Conservation (phyloP, 2,888 invertebrate genomes). For the Yponomeuta plumbellus region DNA sequence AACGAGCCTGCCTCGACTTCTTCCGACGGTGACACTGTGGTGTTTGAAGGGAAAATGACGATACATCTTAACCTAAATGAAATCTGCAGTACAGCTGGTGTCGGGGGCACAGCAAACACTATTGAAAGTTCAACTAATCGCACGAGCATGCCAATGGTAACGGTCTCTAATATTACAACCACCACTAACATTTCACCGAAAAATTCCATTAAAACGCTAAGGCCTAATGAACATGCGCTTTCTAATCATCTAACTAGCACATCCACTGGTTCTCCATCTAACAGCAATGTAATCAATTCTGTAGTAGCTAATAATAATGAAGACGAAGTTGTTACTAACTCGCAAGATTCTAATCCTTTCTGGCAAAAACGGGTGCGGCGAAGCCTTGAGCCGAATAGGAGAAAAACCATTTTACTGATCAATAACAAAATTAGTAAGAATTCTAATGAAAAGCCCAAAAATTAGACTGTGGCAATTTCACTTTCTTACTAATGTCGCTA, state of each 20-base stretch:
- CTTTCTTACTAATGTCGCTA: not conserved
- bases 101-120: slow-evolving; percentile 53
- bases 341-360: slow-evolving; percentile 67
- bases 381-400: slow-evolving; percentile 62
- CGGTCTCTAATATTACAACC: slow-evolving; percentile 74
- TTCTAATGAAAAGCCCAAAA: slow-evolving; percentile 37
- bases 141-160: slow-evolving; percentile 75
- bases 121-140: slow-evolving; percentile 55
- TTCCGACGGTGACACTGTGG: slow-evolving; percentile 70
- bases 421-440: slow-evolving; percentile 65
- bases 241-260: slow-evolving; percentile 35
- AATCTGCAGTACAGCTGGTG: slow-evolving; percentile 69
- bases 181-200: slow-evolving; percentile 73
- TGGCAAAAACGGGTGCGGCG: slow-evolving; percentile 66
- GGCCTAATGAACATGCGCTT: slow-evolving; percentile 35
- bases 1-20: slow-evolving; percentile 65
- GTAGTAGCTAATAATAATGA: slow-evolving; percentile 32
- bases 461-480: slow-evolving; percentile 26
- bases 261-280: slow-evolving; percentile 23
- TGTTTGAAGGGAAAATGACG: slow-evolving; percentile 74
- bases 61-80: slow-evolving; percentile 73
- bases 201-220: slow-evolving; percentile 69
- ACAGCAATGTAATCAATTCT: slow-evolving; percentile 6
- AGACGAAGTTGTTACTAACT: slow-evolving; percentile 45
- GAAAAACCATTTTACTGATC: slow-evolving; percentile 70